phyloP scores from a whole-genome alignment of 2,888 invertebrate genomes.

The Rhyacophila evoluta region DNA sequence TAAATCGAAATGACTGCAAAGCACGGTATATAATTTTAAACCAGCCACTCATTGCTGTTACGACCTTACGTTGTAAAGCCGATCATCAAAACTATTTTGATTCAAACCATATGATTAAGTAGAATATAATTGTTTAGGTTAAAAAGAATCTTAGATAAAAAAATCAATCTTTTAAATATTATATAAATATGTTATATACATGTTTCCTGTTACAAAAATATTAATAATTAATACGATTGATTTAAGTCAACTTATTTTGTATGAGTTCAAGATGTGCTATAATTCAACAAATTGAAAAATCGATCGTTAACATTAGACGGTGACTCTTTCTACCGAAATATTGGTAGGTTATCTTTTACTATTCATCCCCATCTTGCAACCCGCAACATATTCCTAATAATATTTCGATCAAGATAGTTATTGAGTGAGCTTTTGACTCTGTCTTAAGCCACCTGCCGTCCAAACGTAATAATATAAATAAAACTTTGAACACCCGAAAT shows the following conservation, averaged over 20 bases:
- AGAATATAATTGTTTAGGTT: conserved; percentile 54
- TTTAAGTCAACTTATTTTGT: conserved; percentile 43
- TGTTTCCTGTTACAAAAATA: conserved; percentile 71
- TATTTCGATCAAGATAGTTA: background rate
- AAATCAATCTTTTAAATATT: conserved; percentile 72
- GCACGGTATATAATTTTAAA: background rate
- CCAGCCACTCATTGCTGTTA: background rate
- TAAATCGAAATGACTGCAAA: conserved; percentile 9
- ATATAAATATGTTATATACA: conserved; percentile 74
- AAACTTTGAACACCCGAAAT: conserved; percentile 8
- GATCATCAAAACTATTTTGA: conserved; percentile 23
- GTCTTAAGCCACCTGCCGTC: conserved; percentile 52
- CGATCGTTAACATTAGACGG: background rate
- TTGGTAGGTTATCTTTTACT: conserved; percentile 1
- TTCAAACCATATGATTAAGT: conserved; percentile 52
- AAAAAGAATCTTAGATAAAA: conserved; percentile 70
- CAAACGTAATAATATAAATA: conserved; percentile 39
- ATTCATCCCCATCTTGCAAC: background rate
- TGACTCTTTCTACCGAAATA: background rate
- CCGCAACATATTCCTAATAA: background rate
- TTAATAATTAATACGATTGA: conserved; percentile 53
- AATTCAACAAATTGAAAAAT: conserved; percentile 6
- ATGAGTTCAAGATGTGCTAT: conserved; percentile 44
- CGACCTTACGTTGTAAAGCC: conserved; percentile 6
- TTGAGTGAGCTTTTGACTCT: conserved; percentile 35